A percentile compares a stretch with the other conserved stretches of the same genome.
These are phyloP conservation scores for Ameiurus melas DNA, from an alignment of 2,113 vertebrate genomes.

Conservation along the genomic window DNA sequence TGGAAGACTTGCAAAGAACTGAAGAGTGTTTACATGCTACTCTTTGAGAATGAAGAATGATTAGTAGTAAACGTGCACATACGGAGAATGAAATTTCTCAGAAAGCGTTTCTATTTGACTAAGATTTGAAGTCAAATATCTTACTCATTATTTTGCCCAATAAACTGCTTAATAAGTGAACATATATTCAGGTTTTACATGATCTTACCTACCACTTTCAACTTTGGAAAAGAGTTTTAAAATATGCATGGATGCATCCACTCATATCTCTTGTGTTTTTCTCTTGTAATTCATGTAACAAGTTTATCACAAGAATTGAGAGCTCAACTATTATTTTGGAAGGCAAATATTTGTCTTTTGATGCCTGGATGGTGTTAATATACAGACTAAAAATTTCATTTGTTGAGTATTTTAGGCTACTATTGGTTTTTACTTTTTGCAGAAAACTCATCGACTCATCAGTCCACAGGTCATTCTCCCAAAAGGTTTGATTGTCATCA, in stretches of 20 bases:
- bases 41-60: neutral
- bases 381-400: neutral
- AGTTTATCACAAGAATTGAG: neutral
- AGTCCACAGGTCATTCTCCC: too few relatives aligned
- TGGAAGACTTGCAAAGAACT: neutral
- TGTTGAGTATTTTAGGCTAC: neutral
- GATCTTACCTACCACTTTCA: neutral
- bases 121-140: neutral
- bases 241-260: neutral
- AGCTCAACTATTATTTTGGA: neutral
- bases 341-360: neutral
- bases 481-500: too few relatives aligned
- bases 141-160: neutral
- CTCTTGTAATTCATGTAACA: neutral
- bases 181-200: neutral
- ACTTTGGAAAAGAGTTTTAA: neutral
- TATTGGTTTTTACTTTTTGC: neutral
- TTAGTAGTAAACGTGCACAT: neutral
- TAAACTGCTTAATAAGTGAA: neutral
- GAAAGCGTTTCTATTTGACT: neutral
- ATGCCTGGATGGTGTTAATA: neutral
- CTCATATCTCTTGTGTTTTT: neutral
- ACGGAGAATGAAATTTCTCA: neutral
- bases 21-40: conserved; percentile 10
- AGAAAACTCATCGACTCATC: too few relatives aligned